Base-by-base conservation (phyloP, 2,113 vertebrate species). In the Pseudorectes ferrugineus region DNA sequence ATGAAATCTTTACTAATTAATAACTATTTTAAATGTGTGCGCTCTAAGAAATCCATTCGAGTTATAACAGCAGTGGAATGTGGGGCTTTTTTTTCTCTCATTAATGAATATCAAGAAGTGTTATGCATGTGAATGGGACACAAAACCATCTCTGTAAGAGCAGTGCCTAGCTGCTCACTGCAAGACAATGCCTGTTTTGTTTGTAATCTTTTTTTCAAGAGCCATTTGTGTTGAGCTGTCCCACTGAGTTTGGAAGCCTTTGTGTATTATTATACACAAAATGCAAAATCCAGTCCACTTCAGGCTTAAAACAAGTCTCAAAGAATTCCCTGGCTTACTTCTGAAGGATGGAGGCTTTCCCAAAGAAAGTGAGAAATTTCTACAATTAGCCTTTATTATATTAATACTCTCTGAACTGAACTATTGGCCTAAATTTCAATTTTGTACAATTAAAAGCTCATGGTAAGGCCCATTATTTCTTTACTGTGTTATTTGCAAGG, bases 101-200 rank as follows among this genome's bases (percentile, higher is more conserved):
- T 82, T 81, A 93, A 48, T 80, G 88, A 78, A 59, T 96, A 91
- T 92, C 86, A 85, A 26, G 84, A 93, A 94, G 86, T 75, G 66
- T 88, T 85, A 63, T 29, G 67, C 89, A 26, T 80, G 55, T 7
- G 11, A 88, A 89, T 49, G 35, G 31, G 35, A 83, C 48, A 97
- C 94, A 96, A 93, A 96, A 85, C 71, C 87, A 68, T 90, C 89
- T 95, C 86, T 97, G 93, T 95, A 43, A 94, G 59, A 92, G 85
- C 83, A 43, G 62, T 68, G 90, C 74, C 79, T 88, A 65, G 91
- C 62, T 80, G 78, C 88, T 94, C 66, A 35, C 63, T 89, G 54
- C 46, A 74, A 57, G 66, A 97, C 96, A 95, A 95, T 65, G 59
- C 42, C 49, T 51, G 88, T 78, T 87, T 89, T 96, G 94, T 97